Conservation (phyloP, 64 coral and sea anemone species). For the Stylophora pistillata region DNA sequence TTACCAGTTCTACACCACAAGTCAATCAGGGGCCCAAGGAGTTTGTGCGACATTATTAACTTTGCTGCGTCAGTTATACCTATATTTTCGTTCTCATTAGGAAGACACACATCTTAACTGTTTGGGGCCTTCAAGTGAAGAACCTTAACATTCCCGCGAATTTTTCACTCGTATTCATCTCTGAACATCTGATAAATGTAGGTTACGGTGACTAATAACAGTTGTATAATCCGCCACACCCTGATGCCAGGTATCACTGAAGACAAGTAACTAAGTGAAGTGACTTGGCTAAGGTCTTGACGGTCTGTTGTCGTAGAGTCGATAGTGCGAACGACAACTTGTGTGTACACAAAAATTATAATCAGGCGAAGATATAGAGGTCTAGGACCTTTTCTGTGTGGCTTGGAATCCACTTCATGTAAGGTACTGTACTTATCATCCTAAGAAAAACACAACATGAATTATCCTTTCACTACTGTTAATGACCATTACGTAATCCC, state of each 20-base stretch:
- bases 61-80: too few relatives aligned
- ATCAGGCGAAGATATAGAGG: conserved; percentile 52
- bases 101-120: too few relatives aligned
- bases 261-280: conserved; percentile 9
- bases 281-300: neutral
- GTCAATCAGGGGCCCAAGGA: too few relatives aligned
- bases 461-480: too few relatives aligned
- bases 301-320: conserved; percentile 28
- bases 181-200: conserved; percentile 62
- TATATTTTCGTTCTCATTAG: too few relatives aligned
- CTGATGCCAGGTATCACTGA: conserved; percentile 36
- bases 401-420: neutral
- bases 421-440: neutral
- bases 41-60: too few relatives aligned
- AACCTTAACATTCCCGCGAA: too few relatives aligned
- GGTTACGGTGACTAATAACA: conserved; percentile 15
- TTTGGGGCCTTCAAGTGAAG: too few relatives aligned
- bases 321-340: conserved; percentile 67
- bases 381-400: neutral
- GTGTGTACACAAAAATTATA: conserved; percentile 72
- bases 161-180: neutral
- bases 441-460: neutral
- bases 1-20: too few relatives aligned
- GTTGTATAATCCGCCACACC: conserved; percentile 69
- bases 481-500: too few relatives aligned